Evolutionary conservation across 1,140 invertebrate genomes (phyloP).

Genomic region (Cyphomyrmex costatus): DNA sequence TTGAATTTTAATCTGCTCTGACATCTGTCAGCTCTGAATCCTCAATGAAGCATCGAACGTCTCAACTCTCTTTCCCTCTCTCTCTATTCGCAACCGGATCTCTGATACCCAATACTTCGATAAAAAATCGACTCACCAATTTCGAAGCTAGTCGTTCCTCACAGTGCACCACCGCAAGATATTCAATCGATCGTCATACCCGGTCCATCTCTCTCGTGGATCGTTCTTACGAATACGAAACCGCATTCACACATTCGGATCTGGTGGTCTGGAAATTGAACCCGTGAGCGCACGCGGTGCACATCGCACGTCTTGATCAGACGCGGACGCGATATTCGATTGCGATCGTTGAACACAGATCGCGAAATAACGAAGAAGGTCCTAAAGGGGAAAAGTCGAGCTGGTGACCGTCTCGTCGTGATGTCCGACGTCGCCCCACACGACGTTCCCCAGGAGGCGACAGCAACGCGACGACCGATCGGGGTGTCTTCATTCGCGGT

Average conservation of each 20-base stretch:
- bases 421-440: neutral
- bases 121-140: slow-evolving; percentile 65
- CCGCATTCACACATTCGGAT: slow-evolving; percentile 32
- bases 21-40: slow-evolving; percentile 5
- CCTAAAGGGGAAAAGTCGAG: neutral
- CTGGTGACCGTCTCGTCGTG: neutral
- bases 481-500: neutral
- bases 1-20: neutral
- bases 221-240: slow-evolving; percentile 31
- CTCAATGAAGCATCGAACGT: neutral
- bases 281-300: neutral
- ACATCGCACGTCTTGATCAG: slow-evolving; percentile 35
- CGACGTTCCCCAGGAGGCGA: neutral
- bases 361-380: neutral
- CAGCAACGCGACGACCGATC: neutral
- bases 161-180: slow-evolving; percentile 15
- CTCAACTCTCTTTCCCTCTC: neutral
- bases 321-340: neutral
- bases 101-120: neutral
- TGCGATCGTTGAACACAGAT: slow-evolving; percentile 38
- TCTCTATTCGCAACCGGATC: neutral
- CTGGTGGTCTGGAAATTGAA: neutral
- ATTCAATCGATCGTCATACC: slow-evolving; percentile 47
- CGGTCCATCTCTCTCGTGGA: slow-evolving; percentile 34
- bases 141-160: slow-evolving; percentile 55